Evolutionary conservation across 1,140 invertebrate species (phyloP).

Genomic region (Nylanderia fulva): DNA sequence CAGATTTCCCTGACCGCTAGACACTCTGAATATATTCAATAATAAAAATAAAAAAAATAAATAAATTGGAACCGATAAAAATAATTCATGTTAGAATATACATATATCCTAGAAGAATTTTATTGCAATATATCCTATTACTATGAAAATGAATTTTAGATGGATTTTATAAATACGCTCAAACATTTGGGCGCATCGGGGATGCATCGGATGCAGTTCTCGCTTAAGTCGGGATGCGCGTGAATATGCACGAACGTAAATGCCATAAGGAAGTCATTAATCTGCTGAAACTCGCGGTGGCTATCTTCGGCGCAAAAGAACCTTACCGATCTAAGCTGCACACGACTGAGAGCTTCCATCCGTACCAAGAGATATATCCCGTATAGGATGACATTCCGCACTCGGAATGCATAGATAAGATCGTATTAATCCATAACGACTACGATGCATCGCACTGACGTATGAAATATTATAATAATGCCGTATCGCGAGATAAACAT

Average conservation of each 20-base stretch:
- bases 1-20: too few relatives aligned
- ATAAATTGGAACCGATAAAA: not conserved
- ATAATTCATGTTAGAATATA: not conserved
- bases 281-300: constrained; percentile 45
- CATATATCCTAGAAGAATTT: not conserved
- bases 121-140: not conserved
- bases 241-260: constrained; percentile 45
- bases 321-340: constrained; percentile 15
- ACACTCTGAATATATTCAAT: not conserved
- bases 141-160: not conserved
- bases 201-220: constrained; percentile 13
- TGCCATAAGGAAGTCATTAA: constrained; percentile 70
- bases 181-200: not conserved
- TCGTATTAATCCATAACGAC: constrained; percentile 11
- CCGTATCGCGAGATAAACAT: not conserved
- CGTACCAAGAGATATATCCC: constrained; percentile 22
- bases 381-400: constrained; percentile 56
- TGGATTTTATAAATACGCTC: not conserved
- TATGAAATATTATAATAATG: constrained; percentile 39
- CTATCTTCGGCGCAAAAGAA: constrained; percentile 68
- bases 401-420: constrained; percentile 26
- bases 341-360: constrained; percentile 7
- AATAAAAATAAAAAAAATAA: not conserved
- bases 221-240: constrained; percentile 20
- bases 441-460: constrained; percentile 8